These are phyloP conservation scores for Acropternis orthonyx DNA, from an alignment of 2,797 vertebrate genomes.

Conservation along the genomic window DNA sequence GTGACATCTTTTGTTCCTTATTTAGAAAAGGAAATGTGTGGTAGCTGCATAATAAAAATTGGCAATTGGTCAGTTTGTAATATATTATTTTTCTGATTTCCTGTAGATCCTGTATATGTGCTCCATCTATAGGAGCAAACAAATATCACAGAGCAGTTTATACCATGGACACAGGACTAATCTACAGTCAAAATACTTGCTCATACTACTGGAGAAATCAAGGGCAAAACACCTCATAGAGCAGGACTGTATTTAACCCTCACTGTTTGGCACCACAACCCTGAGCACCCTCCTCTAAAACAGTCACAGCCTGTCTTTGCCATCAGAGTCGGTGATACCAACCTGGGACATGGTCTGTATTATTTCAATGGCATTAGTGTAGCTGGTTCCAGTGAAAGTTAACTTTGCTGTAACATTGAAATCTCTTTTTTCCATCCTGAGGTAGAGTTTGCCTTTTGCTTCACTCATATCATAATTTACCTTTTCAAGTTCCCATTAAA, in stretches of 20 bases:
- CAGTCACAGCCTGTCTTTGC: neutral
- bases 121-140: neutral
- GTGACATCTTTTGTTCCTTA: neutral
- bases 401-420: conserved; percentile 19
- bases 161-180: neutral
- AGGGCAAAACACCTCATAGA: neutral
- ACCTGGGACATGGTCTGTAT: conserved; percentile 63
- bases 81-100: neutral
- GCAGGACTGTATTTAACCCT: neutral
- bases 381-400: neutral
- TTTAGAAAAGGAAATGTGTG: neutral
- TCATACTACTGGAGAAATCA: neutral
- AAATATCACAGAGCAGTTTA: neutral
- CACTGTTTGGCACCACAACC: neutral
- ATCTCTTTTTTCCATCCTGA: conserved; percentile 24
- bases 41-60: neutral
- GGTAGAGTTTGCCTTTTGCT: neutral
- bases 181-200: neutral
- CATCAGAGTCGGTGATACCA: neutral
- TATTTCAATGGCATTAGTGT: conserved; percentile 8
- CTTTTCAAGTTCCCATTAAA: conserved; percentile 20
- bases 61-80: neutral
- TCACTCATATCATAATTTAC: conserved; percentile 30
- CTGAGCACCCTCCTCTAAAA: neutral
- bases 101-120: neutral